Percentiles rank a stretch among this genome's conserved stretches.
Conservation (phyloP, 2,888 invertebrate species). For the Stramonita haemastoma region DNA sequence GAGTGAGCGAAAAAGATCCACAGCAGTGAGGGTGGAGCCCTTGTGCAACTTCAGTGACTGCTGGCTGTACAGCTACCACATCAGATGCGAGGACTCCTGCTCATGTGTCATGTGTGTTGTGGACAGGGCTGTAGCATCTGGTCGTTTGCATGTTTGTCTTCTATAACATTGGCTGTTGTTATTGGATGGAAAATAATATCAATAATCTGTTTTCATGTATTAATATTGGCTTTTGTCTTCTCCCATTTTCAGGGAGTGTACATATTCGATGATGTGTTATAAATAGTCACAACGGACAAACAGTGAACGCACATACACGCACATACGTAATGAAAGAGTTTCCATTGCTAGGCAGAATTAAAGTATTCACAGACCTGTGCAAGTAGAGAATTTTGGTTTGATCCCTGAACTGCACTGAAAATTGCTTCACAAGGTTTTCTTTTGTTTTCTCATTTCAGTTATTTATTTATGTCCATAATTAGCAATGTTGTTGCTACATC, state of each 20-base stretch:
- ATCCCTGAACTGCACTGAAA: background rate
- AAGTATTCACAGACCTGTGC: background rate
- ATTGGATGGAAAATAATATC: background rate
- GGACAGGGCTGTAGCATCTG: background rate
- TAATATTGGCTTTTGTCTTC: background rate
- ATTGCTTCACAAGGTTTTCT: background rate
- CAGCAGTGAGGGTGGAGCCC: no score
- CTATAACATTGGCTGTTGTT: background rate
- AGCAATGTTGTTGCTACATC: background rate
- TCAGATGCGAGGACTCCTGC: no score
- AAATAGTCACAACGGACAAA: background rate
- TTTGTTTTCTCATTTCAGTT: background rate
- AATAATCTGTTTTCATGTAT: background rate
- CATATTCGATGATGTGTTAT: background rate
- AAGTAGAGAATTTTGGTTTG: background rate
- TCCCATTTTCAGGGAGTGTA: background rate
- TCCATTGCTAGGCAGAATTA: background rate
- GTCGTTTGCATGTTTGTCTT: background rate
- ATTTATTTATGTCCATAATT: background rate
- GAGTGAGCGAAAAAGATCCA: background rate
- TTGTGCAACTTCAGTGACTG: no score
- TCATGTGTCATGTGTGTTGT: no score
- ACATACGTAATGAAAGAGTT: background rate
- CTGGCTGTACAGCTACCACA: no score
- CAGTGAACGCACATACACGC: background rate